phyloP scores from a whole-genome alignment of 1,140 invertebrate species.

The Pogonus chalceus region DNA sequence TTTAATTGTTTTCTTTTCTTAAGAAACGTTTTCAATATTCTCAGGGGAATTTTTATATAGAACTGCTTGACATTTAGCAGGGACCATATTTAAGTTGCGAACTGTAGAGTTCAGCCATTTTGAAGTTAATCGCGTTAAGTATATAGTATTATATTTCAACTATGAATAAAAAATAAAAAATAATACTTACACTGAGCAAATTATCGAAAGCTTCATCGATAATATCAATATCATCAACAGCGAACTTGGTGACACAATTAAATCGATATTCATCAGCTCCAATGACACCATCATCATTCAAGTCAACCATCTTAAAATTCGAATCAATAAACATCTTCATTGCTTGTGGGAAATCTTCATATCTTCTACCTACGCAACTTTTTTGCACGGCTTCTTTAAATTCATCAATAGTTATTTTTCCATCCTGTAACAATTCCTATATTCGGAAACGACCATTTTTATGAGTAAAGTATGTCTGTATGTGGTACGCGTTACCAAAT shows the following conservation, averaged over 20 bases:
- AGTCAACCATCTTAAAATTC: constrained; percentile 69
- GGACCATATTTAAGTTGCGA: too few relatives aligned
- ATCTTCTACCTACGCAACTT: constrained; percentile 65
- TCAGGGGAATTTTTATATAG: not conserved
- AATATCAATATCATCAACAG: constrained; percentile 59
- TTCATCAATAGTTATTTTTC: constrained; percentile 66
- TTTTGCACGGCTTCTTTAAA: constrained; percentile 73
- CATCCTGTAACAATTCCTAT: constrained; percentile 51
- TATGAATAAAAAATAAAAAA: constrained; percentile 10
- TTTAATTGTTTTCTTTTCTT: not conserved
- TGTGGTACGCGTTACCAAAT: too few relatives aligned
- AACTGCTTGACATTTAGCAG: constrained; percentile 2
- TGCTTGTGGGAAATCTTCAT: constrained; percentile 66
- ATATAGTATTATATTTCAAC: too few relatives aligned
- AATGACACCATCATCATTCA: constrained; percentile 69
- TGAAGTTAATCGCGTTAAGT: too few relatives aligned
- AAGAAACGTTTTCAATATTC: too few relatives aligned
- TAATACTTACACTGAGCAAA: constrained; percentile 58
- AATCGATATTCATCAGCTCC: constrained; percentile 71
- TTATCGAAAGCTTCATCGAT: constrained; percentile 69
- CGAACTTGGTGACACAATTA: constrained; percentile 67
- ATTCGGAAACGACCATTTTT: not conserved
- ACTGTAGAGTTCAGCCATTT: too few relatives aligned
- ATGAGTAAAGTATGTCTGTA: too few relatives aligned
- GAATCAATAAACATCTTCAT: constrained; percentile 75